Conservation (phyloP, 35 echinoderm and acorn worm genomes). For the Apostichopus californicus region DNA sequence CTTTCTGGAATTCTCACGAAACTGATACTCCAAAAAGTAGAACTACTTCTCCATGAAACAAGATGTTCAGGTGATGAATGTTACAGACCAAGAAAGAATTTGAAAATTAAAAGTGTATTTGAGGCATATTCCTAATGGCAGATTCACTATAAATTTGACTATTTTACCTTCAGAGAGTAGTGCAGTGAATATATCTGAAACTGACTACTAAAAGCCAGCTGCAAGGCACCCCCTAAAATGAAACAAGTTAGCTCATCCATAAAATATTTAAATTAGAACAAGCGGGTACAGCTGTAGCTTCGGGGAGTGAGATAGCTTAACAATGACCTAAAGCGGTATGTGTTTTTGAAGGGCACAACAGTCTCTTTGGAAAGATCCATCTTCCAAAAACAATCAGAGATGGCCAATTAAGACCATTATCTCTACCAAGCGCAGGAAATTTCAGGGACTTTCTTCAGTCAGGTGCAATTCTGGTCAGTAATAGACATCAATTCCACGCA, state of each 20-base stretch:
- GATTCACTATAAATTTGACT: too few relatives aligned
- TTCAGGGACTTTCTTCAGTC: background rate
- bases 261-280: slow-evolving; percentile 46
- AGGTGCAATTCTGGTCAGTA: background rate
- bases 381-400: slow-evolving; percentile 3
- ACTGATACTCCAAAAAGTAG: too few relatives aligned
- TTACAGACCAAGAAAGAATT: too few relatives aligned
- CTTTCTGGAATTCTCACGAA: too few relatives aligned
- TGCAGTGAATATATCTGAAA: background rate
- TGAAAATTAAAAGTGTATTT: too few relatives aligned
- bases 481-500: background rate
- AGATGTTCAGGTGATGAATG: too few relatives aligned
- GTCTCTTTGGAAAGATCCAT: background rate
- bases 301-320: background rate
- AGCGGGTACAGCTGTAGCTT: slow-evolving; percentile 1
- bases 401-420: slow-evolving; percentile 22
- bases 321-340: background rate
- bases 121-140: too few relatives aligned
- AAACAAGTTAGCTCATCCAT: slow-evolving; percentile 32
- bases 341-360: slow-evolving; percentile 6
- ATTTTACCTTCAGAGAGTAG: too few relatives aligned
- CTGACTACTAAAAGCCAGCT: background rate
- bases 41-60: too few relatives aligned
- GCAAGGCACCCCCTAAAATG: background rate
- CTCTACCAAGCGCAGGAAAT: background rate